Base-by-base conservation (phyloP, 37 sponge, comb jelly and placozoan genomes). In the Cliona cf. orientalis region DNA sequence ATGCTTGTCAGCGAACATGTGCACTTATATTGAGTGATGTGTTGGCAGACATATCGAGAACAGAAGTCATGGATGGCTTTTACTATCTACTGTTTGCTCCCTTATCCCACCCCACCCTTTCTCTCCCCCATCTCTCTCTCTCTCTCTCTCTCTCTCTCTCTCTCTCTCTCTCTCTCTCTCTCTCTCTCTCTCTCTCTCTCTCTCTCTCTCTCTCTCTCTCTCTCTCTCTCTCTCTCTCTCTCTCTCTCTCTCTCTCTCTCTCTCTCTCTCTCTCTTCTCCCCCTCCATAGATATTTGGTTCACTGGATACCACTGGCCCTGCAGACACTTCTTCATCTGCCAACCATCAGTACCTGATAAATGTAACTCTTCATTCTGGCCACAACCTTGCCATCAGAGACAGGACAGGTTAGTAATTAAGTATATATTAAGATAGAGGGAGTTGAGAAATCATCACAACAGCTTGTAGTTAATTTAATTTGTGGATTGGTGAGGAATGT, bases 351-450 rank as follows among this genome's bases (percentile, higher is more conserved):
- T 83, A 72, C 70, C 57, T 79, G 44, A 77, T 89, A 5, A 64
- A 70, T 39, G 68, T 89, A 23, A 83, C 77, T 12, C 42, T 89
- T 5, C 21, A 63, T 21, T 89, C 89, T 46, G 89, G 89, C 5
- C 84, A 89, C 46, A 44, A 71, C 42, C 80, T 92, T 2, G 92
- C 92, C 33, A 69, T 92, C 53, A 64, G 92, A 37, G 92, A 92
- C 69, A 73, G 84, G 57, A 74, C 88, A 80, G 92, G 92, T 92
- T 0, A 31, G 74, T 28, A 2, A 6, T 34, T n/a, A n/a, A n/a
- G n/a, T n/a, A n/a, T n/a, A n/a, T n/a, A n/a, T n/a, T n/a, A n/a
- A n/a, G n/a, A n/a, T n/a, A n/a, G n/a, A n/a, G n/a, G n/a, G n/a
- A n/a, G n/a, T n/a, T n/a, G n/a, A n/a, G n/a, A n/a, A n/a, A n/a